Base-by-base conservation (phyloP, 2,888 invertebrate genomes). In the Macaria notata region DNA sequence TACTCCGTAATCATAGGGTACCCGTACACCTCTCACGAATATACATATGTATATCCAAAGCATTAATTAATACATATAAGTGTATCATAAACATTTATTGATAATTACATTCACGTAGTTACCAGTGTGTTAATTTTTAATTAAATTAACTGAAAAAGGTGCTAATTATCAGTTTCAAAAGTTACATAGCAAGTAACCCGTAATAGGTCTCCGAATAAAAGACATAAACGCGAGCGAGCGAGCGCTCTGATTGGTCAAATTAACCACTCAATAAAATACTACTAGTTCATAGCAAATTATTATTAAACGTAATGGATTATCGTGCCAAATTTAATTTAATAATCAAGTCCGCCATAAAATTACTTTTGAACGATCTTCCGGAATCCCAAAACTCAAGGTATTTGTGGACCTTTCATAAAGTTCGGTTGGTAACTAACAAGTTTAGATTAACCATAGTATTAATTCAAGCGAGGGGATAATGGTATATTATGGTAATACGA, bases 401-500 rank as follows among this genome's bases (percentile, higher is more conserved):
- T 47, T 31, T 3, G 36, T 31, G 41, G 30, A 39, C 33, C 31
- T 56, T 50, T 42, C 6, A 46, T 46, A 55, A 55, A 49, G 41
- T 50, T 46, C 7, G n/a, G 42, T 7, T 41, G 31, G n/a, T 43
- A 31, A 7, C 9, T 51, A 49, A 48, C 38, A 49, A 47, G 43
- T 56, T 55, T 39, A 46, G 54, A 44, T 54, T 55, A 50, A 46
- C 47, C 50, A 55, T 51, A 71, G 64, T 69, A 68, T 69, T 49
- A 63, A 63, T 59, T 56, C 56, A 73, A 69, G 68, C 69, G 68
- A 70, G 69, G 68, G 65, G 66, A 73, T 79, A 76, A 79, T 80
- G 79, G 61, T 67, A 70, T 75, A 82, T 81, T 84, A 84, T 78
- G 79, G 83, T 87, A 88, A 88, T 88, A 80, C 83, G 84, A 83